Evolutionary conservation across 92 coral and sea anemone genomes (phyloP).

Genomic region (Ricordea florida): DNA sequence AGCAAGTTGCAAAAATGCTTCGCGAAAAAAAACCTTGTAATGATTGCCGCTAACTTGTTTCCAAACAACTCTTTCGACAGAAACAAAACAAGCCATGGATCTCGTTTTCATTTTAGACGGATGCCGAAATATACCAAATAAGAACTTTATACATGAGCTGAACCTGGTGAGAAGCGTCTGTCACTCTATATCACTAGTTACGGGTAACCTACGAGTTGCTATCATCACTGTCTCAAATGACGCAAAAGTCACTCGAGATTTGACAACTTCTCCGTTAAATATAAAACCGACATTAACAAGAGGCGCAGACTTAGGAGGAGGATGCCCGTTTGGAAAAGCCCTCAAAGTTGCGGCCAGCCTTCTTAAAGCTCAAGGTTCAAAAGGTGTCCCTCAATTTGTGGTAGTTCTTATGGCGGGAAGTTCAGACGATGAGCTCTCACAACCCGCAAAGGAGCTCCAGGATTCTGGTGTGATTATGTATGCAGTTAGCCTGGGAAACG

Average conservation of each 20-base stretch:
- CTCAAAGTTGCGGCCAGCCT: slow-evolving; percentile 23
- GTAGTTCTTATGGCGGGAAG: slow-evolving; percentile 75
- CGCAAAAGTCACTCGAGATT: slow-evolving; percentile 46
- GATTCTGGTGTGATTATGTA: slow-evolving; percentile 62
- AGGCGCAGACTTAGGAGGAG: background rate
- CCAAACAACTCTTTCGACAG: background rate
- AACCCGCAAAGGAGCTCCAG: slow-evolving; percentile 51
- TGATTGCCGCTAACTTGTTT: too few relatives aligned
- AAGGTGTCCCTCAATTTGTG: slow-evolving; percentile 62
- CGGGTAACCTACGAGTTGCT: slow-evolving; percentile 51
- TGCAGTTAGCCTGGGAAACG: slow-evolving; percentile 72
- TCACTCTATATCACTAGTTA: slow-evolving; percentile 47
- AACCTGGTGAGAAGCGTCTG: background rate
- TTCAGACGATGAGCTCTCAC: slow-evolving; percentile 71
- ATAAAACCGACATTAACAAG: background rate
- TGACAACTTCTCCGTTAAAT: background rate
- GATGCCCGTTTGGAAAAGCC: slow-evolving; percentile 35
- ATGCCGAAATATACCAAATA: slow-evolving; percentile 51
- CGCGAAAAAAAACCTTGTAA: too few relatives aligned
- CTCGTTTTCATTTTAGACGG: slow-evolving; percentile 62
- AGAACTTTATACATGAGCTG: background rate
- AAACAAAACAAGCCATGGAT: slow-evolving; percentile 66
- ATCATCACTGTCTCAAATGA: slow-evolving; percentile 63
- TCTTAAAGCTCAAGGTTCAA: slow-evolving; percentile 48
- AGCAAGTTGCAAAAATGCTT: too few relatives aligned